Evolutionary conservation across 1,140 invertebrate species (phyloP), one percentile per base, ranked within the genome.

Genomic region (Aethina tumida): DNA sequence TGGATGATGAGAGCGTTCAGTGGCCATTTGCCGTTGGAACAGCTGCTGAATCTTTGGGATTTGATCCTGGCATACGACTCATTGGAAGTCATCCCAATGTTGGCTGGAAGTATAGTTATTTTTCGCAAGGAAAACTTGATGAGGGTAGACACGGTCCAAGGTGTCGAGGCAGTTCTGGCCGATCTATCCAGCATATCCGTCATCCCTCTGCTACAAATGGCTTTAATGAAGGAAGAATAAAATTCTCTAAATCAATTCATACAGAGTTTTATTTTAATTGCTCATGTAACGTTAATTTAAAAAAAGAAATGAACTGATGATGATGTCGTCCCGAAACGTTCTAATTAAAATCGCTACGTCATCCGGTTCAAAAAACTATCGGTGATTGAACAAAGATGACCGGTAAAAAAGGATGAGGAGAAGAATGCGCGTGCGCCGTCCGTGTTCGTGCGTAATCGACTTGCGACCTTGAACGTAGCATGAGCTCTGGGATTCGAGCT

Each of bases 1-100:
- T 97, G 93, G 93, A 62, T 97, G 6, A 93, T 96, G 73, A 70
- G 90, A 43, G 90, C 84, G 2, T 97, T 95, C 58, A 94, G 90
- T 48, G 92, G 93, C 0, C 88, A 93, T 58, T 66, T 97, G 29
- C 81, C 87, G 0, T 88, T 88, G 3, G 89, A 94, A 51, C 91
- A 97, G 61, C 66, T 97, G 0, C 66, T 97, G 0, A 76, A 84
- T 20, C 65, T 97, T 5, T 97, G 92, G 92, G 92, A 97, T 61
- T 66, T 60, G 35, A 78, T 97, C 35, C 65, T 97, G 1, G 90
- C 85, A 5, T 92, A 91, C 55, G 88, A 95, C 60, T 90, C 88
- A 3, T 58, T 96, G 20, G 89, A 95, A 65, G 81, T 95, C 16
- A 69, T 96, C 14, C 73, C 92, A 10, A 63, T 96, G 9, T 66